Percentiles rank a stretch among this genome's conserved stretches.
These are phyloP conservation scores for Gallinago solitaria DNA, from an alignment of 2,797 vertebrate genomes.

Conservation along the genomic window DNA sequence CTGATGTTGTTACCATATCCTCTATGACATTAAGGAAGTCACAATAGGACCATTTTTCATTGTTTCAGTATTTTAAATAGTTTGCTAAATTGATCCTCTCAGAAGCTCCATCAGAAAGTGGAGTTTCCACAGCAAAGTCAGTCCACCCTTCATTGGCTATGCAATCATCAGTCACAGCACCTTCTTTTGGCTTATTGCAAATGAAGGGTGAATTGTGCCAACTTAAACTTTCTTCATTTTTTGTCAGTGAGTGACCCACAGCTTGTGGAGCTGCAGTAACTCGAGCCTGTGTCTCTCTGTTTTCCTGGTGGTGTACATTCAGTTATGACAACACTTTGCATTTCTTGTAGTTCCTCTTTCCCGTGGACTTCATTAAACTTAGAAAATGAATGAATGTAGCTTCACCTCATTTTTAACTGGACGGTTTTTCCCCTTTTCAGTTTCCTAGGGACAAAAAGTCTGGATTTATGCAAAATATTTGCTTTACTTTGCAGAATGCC, in stretches of 20 bases:
- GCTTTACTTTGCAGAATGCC: not conserved
- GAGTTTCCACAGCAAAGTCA: not conserved
- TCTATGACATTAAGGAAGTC: not conserved
- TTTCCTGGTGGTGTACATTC: not conserved
- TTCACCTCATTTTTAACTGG: not conserved
- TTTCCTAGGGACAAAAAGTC: not conserved
- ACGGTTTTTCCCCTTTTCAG: accelerated
- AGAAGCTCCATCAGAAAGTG: not conserved
- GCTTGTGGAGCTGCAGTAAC: not conserved
- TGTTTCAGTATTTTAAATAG: not conserved
- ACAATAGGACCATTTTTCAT: not conserved
- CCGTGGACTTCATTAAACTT: not conserved
- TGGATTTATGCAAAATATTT: not conserved
- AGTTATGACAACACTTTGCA: not conserved
- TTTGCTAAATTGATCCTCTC: not conserved
- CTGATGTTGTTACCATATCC: not conserved
- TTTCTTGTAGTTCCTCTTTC: not conserved
- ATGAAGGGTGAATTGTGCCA: not conserved
- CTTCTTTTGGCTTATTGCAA: not conserved
- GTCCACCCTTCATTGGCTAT: not conserved
- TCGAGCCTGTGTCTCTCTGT: not conserved
- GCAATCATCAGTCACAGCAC: accelerated
- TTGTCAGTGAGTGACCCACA: not conserved
- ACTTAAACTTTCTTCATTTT: not conserved
- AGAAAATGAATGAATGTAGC: not conserved